These are phyloP conservation scores for Zaprionus nigranus DNA, from an alignment of 1,140 invertebrate species.

Conservation along the genomic window DNA sequence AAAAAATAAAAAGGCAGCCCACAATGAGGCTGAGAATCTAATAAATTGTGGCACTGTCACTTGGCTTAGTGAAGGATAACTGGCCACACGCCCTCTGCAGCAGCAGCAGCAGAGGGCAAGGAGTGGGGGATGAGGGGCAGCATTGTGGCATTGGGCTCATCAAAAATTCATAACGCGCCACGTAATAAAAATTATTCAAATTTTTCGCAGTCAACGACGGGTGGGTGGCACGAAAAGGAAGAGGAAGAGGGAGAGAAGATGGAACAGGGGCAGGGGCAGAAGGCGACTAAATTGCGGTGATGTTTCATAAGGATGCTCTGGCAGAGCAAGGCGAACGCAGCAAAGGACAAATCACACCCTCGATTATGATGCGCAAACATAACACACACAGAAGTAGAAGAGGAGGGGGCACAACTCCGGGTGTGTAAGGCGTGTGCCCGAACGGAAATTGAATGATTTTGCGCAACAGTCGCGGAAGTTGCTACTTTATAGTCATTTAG, in stretches of 20 bases:
- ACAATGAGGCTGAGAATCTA: slow-evolving; percentile 78
- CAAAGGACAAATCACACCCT: slow-evolving; percentile 84
- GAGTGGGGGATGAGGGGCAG: background rate
- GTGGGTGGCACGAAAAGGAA: background rate
- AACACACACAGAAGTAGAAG: slow-evolving; percentile 27
- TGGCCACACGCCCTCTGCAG: slow-evolving; percentile 64
- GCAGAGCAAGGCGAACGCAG: slow-evolving; percentile 45
- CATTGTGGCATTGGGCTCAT: slow-evolving; percentile 61
- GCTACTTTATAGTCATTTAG: slow-evolving; percentile 84
- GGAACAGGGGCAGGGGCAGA: slow-evolving; percentile 13
- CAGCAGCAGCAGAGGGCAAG: slow-evolving; percentile 28
- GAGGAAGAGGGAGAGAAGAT: background rate
- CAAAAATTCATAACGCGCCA: slow-evolving; percentile 83
- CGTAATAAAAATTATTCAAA: slow-evolving; percentile 84
- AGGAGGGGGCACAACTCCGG: background rate
- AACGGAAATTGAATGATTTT: slow-evolving; percentile 84
- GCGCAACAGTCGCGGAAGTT: slow-evolving; percentile 83
- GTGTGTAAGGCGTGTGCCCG: slow-evolving; percentile 60
- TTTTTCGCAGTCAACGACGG: slow-evolving; percentile 70
- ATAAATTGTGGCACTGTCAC: slow-evolving; percentile 83
- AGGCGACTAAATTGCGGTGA: slow-evolving; percentile 78
- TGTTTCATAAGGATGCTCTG: slow-evolving; percentile 71
- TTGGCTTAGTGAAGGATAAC: slow-evolving; percentile 83
- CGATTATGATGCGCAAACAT: slow-evolving; percentile 71
- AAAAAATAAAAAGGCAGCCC: slow-evolving; percentile 40